phyloP scores from a whole-genome alignment of 92 coral and sea anemone genomes.

The Muricea muricata region DNA sequence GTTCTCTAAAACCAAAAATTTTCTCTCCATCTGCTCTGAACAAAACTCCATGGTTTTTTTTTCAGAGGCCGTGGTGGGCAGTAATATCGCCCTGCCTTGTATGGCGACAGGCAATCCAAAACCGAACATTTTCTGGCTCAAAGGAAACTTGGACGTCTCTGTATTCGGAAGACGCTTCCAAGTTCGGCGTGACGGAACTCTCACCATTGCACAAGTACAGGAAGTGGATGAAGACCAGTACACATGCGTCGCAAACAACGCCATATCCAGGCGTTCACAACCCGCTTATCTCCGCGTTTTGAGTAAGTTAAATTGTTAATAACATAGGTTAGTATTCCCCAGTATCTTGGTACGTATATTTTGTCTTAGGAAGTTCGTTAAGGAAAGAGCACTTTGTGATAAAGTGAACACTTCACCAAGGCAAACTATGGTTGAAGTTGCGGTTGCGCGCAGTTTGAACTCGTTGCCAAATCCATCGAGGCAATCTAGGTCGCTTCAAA shows the following conservation, averaged over 20 bases:
- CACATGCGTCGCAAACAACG: slow-evolving; percentile 86
- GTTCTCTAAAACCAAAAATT: no score
- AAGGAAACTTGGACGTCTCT: slow-evolving; percentile 70
- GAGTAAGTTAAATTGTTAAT: slow-evolving; percentile 68
- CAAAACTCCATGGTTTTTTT: no score
- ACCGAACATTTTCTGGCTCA: slow-evolving; percentile 84
- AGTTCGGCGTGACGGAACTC: slow-evolving; percentile 73
- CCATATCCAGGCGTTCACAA: slow-evolving; percentile 48
- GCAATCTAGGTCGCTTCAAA: no score
- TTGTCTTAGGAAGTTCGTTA: no score
- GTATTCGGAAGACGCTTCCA: slow-evolving; percentile 72
- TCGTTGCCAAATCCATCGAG: no score
- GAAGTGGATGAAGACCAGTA: slow-evolving; percentile 75
- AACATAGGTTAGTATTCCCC: not conserved
- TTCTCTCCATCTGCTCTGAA: no score
- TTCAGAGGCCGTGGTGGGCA: slow-evolving; percentile 72
- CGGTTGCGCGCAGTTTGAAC: no score
- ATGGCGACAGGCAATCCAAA: slow-evolving; percentile 80
- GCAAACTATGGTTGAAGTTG: no score
- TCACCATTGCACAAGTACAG: slow-evolving; percentile 62
- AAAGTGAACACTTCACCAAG: no score
- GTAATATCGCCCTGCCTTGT: slow-evolving; percentile 74
- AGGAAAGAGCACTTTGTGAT: no score
- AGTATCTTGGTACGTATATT: no score
- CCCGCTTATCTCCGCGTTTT: slow-evolving; percentile 63